Base-by-base conservation (phyloP, 1,140 invertebrate genomes). In the Lasaia peninsularis region DNA sequence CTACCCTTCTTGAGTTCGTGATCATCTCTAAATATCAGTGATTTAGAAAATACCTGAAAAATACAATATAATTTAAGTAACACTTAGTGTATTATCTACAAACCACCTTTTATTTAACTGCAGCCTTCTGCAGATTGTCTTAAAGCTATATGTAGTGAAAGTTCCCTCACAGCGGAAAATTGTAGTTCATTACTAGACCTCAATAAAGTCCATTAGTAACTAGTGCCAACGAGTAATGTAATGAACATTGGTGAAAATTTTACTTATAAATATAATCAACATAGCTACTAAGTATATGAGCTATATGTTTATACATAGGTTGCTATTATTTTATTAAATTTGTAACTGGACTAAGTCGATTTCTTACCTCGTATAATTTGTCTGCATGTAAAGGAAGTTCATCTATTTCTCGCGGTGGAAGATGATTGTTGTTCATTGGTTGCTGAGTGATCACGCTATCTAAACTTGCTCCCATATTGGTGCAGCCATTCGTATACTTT, bases 41-140 rank as follows among this genome's bases (percentile, higher is more conserved):
- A 90, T 67, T 89, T 90, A 7, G 86, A 86, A 66, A 90, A 90
- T 12, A 90, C 88, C 89, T 90, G 75, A 44, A 74, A 78, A 44
- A 40, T 16, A 8, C 11, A 8, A 12, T 40, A 8, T 12, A 40
- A n/a, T 40, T 28, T 28, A 28, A 28, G 8, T 1, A 28, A 2
- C 8, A 28, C 8, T 28, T 28, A 28, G 24, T 28, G 24, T 7
- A 28, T 28, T 28, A 28, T 28, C 24, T 28, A 28, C 24, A 28
- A 28, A 28, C 8, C 24, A 0, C 24, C 24, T 28, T 28, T 7
- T 6, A 28, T 28, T 28, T 7, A 28, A 28, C 4, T 28, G n/a
- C n/a, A n/a, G n/a, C n/a, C n/a, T n/a, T n/a, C n/a, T n/a, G n/a
- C 24, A 28, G 24, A 40, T 3, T 40, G 12, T 2, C n/a, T 12